Evolutionary conservation across 2,797 vertebrate genomes (phyloP), one percentile per base, ranked within the genome.

Genomic region (Calcarius lapponicus): DNA sequence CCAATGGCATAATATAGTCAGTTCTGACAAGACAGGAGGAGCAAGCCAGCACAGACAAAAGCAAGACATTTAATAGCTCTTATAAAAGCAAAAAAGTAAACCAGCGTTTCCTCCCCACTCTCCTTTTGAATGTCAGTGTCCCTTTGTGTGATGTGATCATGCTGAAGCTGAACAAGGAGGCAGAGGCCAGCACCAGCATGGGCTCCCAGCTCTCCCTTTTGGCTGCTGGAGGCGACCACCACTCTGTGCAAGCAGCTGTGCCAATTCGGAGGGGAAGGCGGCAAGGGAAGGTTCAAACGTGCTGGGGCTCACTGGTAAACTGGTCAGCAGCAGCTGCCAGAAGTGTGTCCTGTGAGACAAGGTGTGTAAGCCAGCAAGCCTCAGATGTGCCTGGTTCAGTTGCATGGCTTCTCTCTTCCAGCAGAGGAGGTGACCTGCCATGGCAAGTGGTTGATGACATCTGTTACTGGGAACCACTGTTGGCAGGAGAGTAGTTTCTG

Each of bases 81-180:
- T 42, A 61, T 31, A n/a, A 65, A 82, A 80, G 36, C 4, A 18
- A 66, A 69, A 78, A 84, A 75, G 22, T 53, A 75, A 93, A 83
- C 32, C 70, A 91, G 24, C 34, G 43, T 64, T 80, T 86, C 48
- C n/a, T 74, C 15, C 5, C 20, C 3, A 0, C 8, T 91, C 40
- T 86, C 38, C 51, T 43, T 86, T 58, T 38, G 48, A 83, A 53
- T 32, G n/a, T 56, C 45, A 57, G 40, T 7, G 28, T 78, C 40
- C 14, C 69, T 74, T 71, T 58, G 51, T 51, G 66, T 31, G 73
- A 43, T 0, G 4, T 56, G 29, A 7, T 36, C 0, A 0, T 58
- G 58, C 65, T 78, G 48, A 36, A 57, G n/a, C 56, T 75, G n/a
- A 57, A 21, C 32, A 71, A 25, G 2, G 2, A 65, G 66, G 61